These are phyloP conservation scores for Otolemur crassicaudatus DNA, from an alignment of 2,797 vertebrate genomes.

Conservation along the genomic window DNA sequence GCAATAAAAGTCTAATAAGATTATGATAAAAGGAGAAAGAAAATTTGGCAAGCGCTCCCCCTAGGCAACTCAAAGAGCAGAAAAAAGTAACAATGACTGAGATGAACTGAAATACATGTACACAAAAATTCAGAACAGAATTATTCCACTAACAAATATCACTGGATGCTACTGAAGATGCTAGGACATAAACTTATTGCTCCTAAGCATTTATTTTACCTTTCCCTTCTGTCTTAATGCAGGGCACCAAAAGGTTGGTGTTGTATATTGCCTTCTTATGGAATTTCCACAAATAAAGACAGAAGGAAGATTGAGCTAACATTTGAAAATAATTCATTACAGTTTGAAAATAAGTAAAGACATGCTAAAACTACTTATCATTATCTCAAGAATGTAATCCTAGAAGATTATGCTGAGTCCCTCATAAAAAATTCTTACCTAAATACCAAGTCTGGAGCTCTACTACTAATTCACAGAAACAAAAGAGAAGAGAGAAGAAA, in stretches of 20 bases:
- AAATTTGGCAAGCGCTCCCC: neutral
- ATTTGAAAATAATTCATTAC: neutral
- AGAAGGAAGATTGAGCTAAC: neutral
- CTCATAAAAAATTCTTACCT: neutral
- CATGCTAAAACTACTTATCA: neutral
- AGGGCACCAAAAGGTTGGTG: neutral
- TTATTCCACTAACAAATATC: neutral
- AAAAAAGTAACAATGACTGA: neutral
- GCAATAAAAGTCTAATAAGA: neutral
- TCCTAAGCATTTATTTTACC: neutral
- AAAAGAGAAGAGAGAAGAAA: neutral
- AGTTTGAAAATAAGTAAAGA: neutral
- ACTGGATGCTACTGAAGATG: neutral
- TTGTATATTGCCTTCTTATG: neutral
- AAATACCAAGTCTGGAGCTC: neutral
- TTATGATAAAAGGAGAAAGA: neutral
- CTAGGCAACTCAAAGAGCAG: neutral
- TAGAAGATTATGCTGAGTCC: neutral
- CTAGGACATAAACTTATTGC: neutral
- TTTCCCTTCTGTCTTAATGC: neutral
- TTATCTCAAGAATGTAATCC: neutral
- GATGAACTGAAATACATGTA: neutral
- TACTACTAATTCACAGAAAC: neutral
- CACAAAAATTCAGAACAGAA: neutral
- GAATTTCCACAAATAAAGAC: neutral